These are phyloP conservation scores for Sitophilus oryzae DNA, from an alignment of 1,140 invertebrate genomes.

Conservation along the genomic window DNA sequence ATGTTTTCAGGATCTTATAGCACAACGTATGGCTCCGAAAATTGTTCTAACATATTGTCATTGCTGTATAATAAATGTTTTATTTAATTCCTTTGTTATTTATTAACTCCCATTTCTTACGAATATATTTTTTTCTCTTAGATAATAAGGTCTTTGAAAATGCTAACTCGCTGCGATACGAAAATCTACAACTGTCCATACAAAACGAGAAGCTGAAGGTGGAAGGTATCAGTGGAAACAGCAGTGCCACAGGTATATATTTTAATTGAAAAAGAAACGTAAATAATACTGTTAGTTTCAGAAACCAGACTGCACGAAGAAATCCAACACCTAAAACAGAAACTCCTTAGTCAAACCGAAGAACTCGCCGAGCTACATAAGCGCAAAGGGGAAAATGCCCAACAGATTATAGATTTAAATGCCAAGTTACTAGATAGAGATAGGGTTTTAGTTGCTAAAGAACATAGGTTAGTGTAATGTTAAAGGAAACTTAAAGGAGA, in stretches of 20 bases:
- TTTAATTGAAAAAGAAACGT: not conserved
- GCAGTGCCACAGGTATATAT: constrained; percentile 8
- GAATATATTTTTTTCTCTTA: constrained; percentile 49
- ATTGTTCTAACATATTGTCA: not conserved
- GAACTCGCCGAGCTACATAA: constrained; percentile 86
- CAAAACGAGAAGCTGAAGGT: constrained; percentile 74
- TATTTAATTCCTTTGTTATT: not conserved
- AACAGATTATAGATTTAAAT: constrained; percentile 88
- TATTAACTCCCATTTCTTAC: constrained; percentile 12
- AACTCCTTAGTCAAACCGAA: constrained; percentile 80
- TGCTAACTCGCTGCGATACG: constrained; percentile 66
- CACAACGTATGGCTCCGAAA: constrained; percentile 56
- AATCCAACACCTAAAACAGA: constrained; percentile 71
- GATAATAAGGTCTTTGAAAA: constrained; percentile 84
- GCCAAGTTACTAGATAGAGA: constrained; percentile 79
- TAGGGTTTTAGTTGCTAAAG: constrained; percentile 65
- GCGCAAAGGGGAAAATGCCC: constrained; percentile 84
- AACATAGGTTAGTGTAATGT: constrained; percentile 60
- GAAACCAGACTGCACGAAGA: constrained; percentile 42
- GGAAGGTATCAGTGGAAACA: constrained; percentile 43
- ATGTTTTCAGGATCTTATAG: constrained; percentile 58
- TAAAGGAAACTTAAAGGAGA: not conserved
- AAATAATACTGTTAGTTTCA: constrained; percentile 5
- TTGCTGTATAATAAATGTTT: not conserved
- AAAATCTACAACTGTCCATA: constrained; percentile 78